Evolutionary conservation across 2,888 invertebrate species (phyloP).

Genomic region (Phoronis australis): DNA sequence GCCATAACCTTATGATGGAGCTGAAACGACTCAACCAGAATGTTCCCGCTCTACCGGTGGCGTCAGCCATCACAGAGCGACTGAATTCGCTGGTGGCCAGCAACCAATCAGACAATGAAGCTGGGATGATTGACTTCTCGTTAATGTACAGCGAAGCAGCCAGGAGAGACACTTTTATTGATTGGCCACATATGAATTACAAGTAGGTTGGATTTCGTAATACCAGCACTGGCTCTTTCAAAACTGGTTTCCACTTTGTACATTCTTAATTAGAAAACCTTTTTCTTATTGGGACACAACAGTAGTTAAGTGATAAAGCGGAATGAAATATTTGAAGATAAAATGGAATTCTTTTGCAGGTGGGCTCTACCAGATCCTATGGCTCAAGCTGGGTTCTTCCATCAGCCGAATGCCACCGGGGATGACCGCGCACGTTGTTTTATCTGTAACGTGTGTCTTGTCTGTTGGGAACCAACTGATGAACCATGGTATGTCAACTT

Average conservation of each 20-base stretch:
- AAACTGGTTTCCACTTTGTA: no score
- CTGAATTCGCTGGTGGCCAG: constrained; percentile 49
- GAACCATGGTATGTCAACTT: constrained; percentile 78
- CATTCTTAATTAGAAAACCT: no score
- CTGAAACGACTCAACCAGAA: constrained; percentile 69
- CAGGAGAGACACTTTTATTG: constrained; percentile 80
- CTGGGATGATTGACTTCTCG: constrained; percentile 47
- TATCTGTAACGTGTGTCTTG: constrained; percentile 87
- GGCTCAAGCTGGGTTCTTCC: constrained; percentile 96
- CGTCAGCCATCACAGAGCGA: constrained; percentile 82
- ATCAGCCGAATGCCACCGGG: constrained; percentile 78
- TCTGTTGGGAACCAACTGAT: constrained; percentile 94
- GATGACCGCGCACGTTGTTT: constrained; percentile 96
- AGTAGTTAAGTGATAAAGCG: no score
- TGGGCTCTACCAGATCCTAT: constrained; percentile 94
- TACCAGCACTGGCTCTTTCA: no score
- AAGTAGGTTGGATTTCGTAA: no score
- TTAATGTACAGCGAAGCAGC: constrained; percentile 89
- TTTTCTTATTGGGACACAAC: no score
- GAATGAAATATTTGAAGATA: no score
- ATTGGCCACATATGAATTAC: constrained; percentile 96
- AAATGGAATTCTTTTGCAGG: constrained; percentile 57
- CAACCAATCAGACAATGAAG: constrained; percentile 20
- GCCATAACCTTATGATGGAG: constrained; percentile 74
- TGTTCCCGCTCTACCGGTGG: constrained; percentile 80